Base-by-base conservation (phyloP, 2,113 vertebrate species). In the Ceyx cyanopectus region DNA sequence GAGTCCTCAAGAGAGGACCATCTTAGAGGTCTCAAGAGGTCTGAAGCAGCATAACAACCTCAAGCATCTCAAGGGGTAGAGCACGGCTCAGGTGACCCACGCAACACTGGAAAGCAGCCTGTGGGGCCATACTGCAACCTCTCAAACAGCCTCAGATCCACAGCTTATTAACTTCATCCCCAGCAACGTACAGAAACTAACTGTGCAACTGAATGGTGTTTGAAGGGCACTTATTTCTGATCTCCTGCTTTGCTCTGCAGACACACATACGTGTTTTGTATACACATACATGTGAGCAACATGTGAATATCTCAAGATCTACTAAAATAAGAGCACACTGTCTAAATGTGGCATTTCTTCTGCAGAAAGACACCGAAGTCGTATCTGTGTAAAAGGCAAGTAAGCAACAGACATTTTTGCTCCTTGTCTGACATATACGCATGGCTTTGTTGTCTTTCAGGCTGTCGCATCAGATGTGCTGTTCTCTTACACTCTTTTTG, bases 391-490 rank as follows among this genome's bases (percentile, higher is more conserved):
- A 63, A 94, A 92, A 94, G 81, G 50, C 86, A 80, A 73, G 73
- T 40, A 48, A 46, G 54, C 85, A 93, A 19, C 53, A 91, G 75
- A n/a, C 37, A 30, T 41, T 83, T 92, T 78, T 81, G 37, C 85
- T 89, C 69, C 62, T 34, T 60, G 61, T 74, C 83, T 95, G 90
- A 84, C 61, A 62, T 93, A 92, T 90, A 43, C 82, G 62, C 62
- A 57, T 18, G 69, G 70, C 76, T 94, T 91, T 72, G 29, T 84
- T 87, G 85, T 95, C 66, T 92, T 29, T 81, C 65, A 86, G 85
- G 30, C 72, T 92, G 80, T 69, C 24, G 3, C 54, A 13, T 90
- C 87, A 88, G 51, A 81, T 84, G 83, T 74, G 66, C 67, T 9
- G 12, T 69, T 93, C 73, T 85, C 24, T 77, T 40, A 24, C 21